phyloP scores from a whole-genome alignment of 23 tunicate genomes.

The Styela plicata region DNA sequence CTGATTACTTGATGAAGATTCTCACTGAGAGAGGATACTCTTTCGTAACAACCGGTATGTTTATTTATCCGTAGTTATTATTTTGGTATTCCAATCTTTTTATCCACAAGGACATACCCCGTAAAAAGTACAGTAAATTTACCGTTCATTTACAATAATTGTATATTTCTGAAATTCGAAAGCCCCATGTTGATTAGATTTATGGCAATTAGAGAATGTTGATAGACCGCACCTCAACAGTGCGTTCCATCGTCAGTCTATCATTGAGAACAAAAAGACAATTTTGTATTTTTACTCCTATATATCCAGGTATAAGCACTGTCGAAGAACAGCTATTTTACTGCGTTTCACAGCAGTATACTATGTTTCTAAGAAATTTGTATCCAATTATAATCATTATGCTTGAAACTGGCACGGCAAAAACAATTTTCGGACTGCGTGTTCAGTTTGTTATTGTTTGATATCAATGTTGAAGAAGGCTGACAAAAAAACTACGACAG shows the following conservation, averaged over 20 bases:
- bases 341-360: no score
- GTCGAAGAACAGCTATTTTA: no score
- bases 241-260: no score
- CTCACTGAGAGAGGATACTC: slow-evolving; percentile 76
- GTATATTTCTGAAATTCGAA: neutral
- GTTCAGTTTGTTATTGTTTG: neutral
- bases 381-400: no score
- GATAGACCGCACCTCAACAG: neutral
- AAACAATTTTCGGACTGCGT: neutral
- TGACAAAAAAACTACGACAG: no score
- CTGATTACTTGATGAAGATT: slow-evolving; percentile 84
- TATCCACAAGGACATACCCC: no score
- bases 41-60: slow-evolving; percentile 14
- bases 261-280: no score
- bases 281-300: neutral
- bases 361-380: no score
- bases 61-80: neutral
- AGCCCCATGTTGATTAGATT: neutral
- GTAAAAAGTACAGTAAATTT: no score
- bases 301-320: no score
- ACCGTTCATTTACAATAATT: neutral
- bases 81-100: no score
- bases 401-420: neutral
- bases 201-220: neutral
- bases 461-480: neutral